Percentiles rank a stretch among this genome's conserved stretches.
These are phyloP conservation scores for Chamaea fasciata DNA, from an alignment of 2,113 vertebrate species.

Conservation along the genomic window DNA sequence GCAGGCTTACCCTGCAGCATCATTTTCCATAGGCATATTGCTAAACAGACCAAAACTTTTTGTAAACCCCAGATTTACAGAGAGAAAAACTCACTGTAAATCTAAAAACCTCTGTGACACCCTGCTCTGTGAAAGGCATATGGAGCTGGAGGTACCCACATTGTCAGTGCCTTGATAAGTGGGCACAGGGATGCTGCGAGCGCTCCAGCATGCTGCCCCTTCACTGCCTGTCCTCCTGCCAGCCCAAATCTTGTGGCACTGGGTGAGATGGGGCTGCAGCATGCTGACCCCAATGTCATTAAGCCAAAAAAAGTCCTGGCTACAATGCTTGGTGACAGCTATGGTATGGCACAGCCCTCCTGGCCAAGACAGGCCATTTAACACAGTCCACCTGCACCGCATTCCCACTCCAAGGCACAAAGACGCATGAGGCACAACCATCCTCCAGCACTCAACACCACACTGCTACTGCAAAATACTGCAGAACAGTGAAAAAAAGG, in stretches of 20 bases:
- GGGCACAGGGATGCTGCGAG: rapidly evolving
- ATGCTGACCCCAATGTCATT: not conserved
- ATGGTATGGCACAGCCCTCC: rapidly evolving
- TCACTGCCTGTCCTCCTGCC: not conserved
- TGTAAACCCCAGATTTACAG: not conserved
- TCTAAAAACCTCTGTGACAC: not conserved
- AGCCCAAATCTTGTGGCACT: not conserved
- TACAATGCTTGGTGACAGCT: not conserved
- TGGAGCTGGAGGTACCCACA: not conserved
- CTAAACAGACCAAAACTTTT: not conserved
- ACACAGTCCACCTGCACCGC: not conserved
- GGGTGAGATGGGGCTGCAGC: not conserved
- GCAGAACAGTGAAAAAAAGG: not conserved
- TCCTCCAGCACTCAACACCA: not conserved
- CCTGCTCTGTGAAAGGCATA: rapidly evolving
- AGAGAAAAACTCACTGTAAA: not conserved
- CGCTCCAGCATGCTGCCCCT: not conserved
- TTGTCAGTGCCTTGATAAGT: rapidly evolving
- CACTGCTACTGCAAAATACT: not conserved
- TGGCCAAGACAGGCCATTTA: not conserved
- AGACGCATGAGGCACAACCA: not conserved
- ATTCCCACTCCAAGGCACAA: not conserved
- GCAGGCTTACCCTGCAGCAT: not conserved
- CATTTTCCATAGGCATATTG: not conserved
- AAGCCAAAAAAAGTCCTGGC: not conserved